These are phyloP conservation scores for Stegophylla sp. DNA, from an alignment of 2,888 invertebrate genomes.

Conservation along the genomic window DNA sequence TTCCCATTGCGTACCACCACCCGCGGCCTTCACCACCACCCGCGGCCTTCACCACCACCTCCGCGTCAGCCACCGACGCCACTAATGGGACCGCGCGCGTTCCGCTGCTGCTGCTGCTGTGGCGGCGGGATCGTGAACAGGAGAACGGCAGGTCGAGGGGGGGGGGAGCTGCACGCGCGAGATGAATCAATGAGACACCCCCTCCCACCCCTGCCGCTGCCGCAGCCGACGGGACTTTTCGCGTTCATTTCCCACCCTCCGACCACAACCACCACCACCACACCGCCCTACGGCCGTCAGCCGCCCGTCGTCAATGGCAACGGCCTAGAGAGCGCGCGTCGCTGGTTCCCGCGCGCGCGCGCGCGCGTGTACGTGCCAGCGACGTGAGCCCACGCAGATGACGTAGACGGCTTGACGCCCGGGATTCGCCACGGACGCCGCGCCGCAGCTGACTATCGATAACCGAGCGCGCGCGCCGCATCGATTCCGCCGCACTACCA, in stretches of 20 bases:
- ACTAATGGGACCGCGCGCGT: conserved; percentile 36
- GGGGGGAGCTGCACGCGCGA: conserved; percentile 7
- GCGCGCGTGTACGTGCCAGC: neutral
- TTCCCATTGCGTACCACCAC: neutral
- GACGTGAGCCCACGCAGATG: conserved; percentile 9
- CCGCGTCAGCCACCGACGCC: neutral
- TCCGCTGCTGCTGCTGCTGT: neutral
- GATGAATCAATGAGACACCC: conserved; percentile 56
- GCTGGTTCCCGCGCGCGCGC: neutral
- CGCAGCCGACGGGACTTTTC: neutral
- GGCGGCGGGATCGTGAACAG: neutral
- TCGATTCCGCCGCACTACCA: conserved; percentile 29
- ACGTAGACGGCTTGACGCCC: conserved; percentile 59
- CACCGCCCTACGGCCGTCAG: neutral
- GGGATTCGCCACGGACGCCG: conserved; percentile 51
- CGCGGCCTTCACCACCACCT: too few species aligned
- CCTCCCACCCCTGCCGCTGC: neutral
- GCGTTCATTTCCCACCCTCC: neutral
- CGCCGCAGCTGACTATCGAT: conserved; percentile 50
- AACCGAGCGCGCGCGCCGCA: conserved; percentile 33
- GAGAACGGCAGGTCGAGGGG: too few species aligned
- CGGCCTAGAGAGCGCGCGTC: conserved; percentile 30
- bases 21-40: neutral
- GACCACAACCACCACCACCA: too few species aligned
- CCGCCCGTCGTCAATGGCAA: conserved; percentile 49